Evolutionary conservation across 2,888 invertebrate species (phyloP).

Genomic region (Nomada lathburiana): DNA sequence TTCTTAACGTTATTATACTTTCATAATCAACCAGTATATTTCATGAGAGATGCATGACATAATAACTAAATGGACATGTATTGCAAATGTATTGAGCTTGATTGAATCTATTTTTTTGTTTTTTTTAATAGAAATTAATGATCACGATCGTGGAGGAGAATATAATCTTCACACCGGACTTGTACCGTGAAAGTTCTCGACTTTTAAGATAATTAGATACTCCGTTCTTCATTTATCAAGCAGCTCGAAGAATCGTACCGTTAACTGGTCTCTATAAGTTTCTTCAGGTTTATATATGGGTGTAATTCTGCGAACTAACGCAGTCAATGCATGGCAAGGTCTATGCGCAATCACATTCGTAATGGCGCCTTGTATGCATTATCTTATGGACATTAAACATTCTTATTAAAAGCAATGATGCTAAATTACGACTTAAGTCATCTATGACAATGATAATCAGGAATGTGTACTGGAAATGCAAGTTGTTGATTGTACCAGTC

Average conservation of each 20-base stretch:
- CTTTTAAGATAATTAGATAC: constrained; percentile 32
- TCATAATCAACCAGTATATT: neutral
- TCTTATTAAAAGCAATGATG: constrained; percentile 38
- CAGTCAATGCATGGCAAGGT: constrained; percentile 3
- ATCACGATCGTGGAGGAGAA: neutral
- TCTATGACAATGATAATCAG: constrained; percentile 20
- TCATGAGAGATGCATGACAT: neutral
- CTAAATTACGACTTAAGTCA: constrained; percentile 26
- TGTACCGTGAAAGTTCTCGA: constrained; percentile 6
- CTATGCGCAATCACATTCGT: constrained; percentile 26
- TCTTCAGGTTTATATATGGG: constrained; percentile 13
- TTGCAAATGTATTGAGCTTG: no score
- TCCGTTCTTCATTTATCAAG: constrained; percentile 25
- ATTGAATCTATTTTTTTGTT: no score
- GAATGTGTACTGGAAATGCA: constrained; percentile 1
- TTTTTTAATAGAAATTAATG: constrained; percentile 9
- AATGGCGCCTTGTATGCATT: constrained; percentile 29
- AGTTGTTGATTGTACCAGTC: neutral
- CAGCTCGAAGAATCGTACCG: constrained; percentile 15
- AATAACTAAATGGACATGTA: neutral
- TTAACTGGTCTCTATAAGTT: constrained; percentile 38
- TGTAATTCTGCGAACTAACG: constrained; percentile 26
- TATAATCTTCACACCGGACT: constrained; percentile 24
- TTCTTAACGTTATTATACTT: no score
- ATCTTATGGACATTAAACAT: constrained; percentile 33